Conservation (phyloP, 92 coral and sea anemone species). For the Epizoanthus ramosus region DNA sequence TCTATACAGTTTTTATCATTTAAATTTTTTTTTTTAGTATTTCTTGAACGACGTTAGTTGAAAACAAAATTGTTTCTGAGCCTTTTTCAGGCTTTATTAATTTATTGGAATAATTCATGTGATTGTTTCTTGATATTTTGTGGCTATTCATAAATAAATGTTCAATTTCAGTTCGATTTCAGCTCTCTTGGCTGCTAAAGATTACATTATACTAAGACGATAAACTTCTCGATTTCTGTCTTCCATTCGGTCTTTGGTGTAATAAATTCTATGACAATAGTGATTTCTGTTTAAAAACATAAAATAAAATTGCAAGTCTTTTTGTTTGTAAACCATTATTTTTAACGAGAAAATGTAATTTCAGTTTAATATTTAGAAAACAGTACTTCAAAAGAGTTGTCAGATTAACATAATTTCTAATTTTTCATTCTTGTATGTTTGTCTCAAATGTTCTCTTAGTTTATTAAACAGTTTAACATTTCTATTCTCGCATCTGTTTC, state of each 20-base stretch:
- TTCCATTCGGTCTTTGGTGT: not conserved
- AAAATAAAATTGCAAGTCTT: not conserved
- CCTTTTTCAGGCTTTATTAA: not conserved
- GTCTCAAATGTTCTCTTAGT: not conserved
- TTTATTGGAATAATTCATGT: slow-evolving; percentile 1
- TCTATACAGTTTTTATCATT: not conserved
- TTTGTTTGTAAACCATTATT: slow-evolving; percentile 8
- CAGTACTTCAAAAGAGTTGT: not conserved
- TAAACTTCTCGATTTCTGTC: not conserved
- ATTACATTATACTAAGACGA: not conserved
- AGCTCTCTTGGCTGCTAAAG: slow-evolving; percentile 17
- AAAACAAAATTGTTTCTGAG: not conserved
- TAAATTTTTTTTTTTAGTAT: not conserved
- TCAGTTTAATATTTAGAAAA: slow-evolving; percentile 14
- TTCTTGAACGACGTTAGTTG: not conserved
- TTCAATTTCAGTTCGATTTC: slow-evolving; percentile 13
- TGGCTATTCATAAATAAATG: slow-evolving; percentile 8
- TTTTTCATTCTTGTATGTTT: not conserved
- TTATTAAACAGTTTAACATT: slow-evolving; percentile 18
- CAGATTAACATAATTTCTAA: not conserved
- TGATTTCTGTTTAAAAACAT: no score
- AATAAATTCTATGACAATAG: not conserved
- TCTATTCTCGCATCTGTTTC: slow-evolving; percentile 6
- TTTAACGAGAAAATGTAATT: slow-evolving; percentile 4
- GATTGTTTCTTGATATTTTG: not conserved